phyloP scores from a whole-genome alignment of 2,888 invertebrate genomes.

The Palloptera scutellata region DNA sequence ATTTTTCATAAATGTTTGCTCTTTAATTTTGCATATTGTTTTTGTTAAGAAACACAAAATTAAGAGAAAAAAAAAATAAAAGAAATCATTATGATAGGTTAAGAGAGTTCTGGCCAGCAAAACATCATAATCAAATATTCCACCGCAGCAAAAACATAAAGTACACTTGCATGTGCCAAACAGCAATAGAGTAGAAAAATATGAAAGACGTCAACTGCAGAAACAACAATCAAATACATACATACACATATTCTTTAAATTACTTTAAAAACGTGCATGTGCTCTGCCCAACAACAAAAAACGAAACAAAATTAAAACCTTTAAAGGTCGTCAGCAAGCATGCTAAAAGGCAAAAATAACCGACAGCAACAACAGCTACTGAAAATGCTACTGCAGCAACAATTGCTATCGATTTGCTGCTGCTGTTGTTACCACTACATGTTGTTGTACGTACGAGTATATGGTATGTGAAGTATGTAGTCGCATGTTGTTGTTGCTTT shows the following conservation, averaged over 20 bases:
- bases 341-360: conserved; percentile 7
- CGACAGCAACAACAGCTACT: conserved; percentile 7
- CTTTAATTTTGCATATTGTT: conserved; percentile 25
- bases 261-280: conserved; percentile 1
- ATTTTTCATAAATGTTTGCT: conserved; percentile 6
- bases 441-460: conserved; percentile 16
- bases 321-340: conserved; percentile 8
- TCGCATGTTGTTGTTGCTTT: not conserved
- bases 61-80: not conserved
- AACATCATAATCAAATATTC: conserved; percentile 38
- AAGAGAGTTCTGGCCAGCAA: conserved; percentile 25
- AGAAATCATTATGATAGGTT: conserved; percentile 26
- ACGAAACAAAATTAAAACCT: not conserved
- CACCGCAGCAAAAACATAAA: not conserved
- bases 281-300: not conserved
- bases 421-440: conserved; percentile 15
- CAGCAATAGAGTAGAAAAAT: not conserved
- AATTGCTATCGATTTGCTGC: not conserved
- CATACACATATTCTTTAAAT: not conserved
- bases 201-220: not conserved
- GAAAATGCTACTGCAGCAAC: conserved; percentile 1
- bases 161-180: not conserved
- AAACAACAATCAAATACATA: not conserved
- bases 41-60: conserved; percentile 19
- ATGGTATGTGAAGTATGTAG: not conserved